Evolutionary conservation across 2,113 vertebrate species (phyloP).

Genomic region (Rhinopomastus cyanomelas): DNA sequence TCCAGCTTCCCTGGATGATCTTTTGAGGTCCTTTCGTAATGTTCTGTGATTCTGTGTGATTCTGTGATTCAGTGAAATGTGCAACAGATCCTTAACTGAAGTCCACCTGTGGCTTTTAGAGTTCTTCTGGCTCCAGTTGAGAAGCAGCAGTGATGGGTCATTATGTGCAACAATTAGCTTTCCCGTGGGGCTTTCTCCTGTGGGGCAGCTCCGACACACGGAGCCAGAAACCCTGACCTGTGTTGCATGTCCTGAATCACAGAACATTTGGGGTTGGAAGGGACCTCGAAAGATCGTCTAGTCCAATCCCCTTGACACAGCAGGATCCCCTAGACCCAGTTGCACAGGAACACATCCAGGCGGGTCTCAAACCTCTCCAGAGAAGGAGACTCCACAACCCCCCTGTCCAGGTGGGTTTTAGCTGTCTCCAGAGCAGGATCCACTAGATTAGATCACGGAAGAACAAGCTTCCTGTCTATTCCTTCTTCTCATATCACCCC

Average conservation of each 20-base stretch:
- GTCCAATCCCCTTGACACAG: too few species aligned
- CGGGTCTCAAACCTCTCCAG: too few species aligned
- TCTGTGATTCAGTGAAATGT: conserved; percentile 35
- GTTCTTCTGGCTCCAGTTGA: conserved; percentile 15
- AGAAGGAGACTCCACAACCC: too few species aligned
- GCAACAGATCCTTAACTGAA: conserved; percentile 49
- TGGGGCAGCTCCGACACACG: neutral
- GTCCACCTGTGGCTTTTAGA: conserved; percentile 62
- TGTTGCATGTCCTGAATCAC: too few species aligned
- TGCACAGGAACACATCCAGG: too few species aligned
- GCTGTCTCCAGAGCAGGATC: too few species aligned
- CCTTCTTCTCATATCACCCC: neutral
- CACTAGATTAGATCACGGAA: too few species aligned
- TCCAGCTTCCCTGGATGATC: too few species aligned
- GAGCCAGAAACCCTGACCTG: neutral
- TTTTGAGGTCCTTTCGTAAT: neutral
- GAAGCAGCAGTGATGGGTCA: neutral
- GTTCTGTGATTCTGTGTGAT: neutral
- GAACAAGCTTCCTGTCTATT: neutral
- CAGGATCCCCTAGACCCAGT: too few species aligned
- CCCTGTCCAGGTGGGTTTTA: too few species aligned
- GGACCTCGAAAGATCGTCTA: too few species aligned
- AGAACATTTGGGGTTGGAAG: too few species aligned
- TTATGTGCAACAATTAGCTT: neutral
- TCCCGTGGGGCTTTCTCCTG: neutral